These are phyloP conservation scores for Microctonus brassicae DNA, from an alignment of 2,888 invertebrate species.

Conservation along the genomic window DNA sequence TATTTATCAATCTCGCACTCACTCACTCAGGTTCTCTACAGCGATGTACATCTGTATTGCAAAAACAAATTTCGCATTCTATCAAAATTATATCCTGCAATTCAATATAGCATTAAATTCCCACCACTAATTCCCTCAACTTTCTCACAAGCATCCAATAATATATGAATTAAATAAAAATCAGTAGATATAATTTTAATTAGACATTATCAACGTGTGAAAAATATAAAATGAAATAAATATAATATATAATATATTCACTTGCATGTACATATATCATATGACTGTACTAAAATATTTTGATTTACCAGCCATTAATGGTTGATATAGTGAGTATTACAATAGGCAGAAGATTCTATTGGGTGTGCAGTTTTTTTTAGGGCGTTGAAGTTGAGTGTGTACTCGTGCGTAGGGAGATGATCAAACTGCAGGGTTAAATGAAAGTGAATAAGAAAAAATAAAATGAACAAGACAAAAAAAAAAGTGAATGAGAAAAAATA, in stretches of 20 bases:
- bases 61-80: constrained; percentile 25
- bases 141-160: neutral
- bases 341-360: constrained; percentile 22
- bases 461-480: constrained; percentile 17
- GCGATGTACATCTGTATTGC: neutral
- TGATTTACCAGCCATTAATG: constrained; percentile 20
- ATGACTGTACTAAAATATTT: constrained; percentile 22
- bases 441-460: constrained; percentile 8
- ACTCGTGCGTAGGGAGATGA: constrained; percentile 4
- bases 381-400: constrained; percentile 20
- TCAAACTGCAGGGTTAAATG: constrained; percentile 10
- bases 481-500: constrained; percentile 24
- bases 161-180: neutral
- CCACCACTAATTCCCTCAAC: constrained; percentile 1
- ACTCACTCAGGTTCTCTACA: neutral
- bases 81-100: constrained; percentile 27
- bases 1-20: neutral
- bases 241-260: too few relatives aligned
- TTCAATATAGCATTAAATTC: neutral
- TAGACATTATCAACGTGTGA: too few relatives aligned
- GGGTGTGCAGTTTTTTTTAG: constrained; percentile 4
- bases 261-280: too few relatives aligned
- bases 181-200: neutral
- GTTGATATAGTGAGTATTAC: constrained; percentile 2
- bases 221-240: neutral